phyloP scores from a whole-genome alignment of 2,888 invertebrate genomes.

The Crossocerus cetratus region DNA sequence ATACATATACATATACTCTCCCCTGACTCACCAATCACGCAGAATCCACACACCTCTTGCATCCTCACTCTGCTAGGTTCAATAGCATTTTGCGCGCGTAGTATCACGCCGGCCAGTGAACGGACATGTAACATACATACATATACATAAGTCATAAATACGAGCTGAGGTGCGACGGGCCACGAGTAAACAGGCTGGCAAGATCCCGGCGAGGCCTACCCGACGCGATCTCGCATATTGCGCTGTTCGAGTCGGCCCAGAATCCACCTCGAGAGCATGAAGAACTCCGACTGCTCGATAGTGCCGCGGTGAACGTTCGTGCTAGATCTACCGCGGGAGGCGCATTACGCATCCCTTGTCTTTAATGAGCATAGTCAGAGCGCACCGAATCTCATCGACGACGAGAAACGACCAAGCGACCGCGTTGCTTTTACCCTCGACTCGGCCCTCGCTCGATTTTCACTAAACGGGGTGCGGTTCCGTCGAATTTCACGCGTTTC shows the following conservation, averaged over 20 bases:
- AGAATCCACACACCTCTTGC: conserved; percentile 46
- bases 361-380: conserved; percentile 3
- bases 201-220: not conserved
- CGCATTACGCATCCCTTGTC: no score
- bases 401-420: conserved; percentile 29
- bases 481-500: no score
- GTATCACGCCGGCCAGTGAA: conserved; percentile 21
- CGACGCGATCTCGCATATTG: not conserved
- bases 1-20: conserved; percentile 64
- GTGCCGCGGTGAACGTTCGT: no score
- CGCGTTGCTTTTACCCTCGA: no score
- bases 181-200: no score
- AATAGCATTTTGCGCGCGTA: conserved; percentile 42
- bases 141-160: not conserved
- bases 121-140: conserved; percentile 4
- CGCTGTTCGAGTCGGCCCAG: not conserved
- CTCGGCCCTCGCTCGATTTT: no score
- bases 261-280: not conserved
- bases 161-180: not conserved
- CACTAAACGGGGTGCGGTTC: no score
- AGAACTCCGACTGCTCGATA: no score
- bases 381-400: conserved; percentile 4
- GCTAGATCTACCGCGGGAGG: no score
- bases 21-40: conserved; percentile 56
- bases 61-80: conserved; percentile 60